Percentiles rank a stretch among this genome's conserved stretches.
Evolutionary conservation across 2,113 vertebrate species (phyloP).

Genomic region (Corydoras maculifer): DNA sequence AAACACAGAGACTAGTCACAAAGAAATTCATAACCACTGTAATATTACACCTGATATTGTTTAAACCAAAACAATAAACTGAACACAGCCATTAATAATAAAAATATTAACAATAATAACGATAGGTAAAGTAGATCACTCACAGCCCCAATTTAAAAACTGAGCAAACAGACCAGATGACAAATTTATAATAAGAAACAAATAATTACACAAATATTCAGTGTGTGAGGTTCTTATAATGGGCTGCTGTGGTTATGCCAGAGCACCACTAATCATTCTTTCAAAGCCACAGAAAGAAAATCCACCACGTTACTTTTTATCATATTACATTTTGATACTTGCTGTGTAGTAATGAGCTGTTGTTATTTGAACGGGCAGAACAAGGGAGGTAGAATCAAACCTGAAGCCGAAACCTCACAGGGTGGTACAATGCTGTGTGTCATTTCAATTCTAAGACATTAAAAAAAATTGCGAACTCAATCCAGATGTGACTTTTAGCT

Average conservation of each 20-base stretch:
- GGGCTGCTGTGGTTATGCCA: not conserved
- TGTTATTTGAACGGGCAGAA: conserved; percentile 8
- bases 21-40: not conserved
- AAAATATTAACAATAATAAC: no score
- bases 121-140: not conserved
- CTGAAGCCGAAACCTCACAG: conserved; percentile 16
- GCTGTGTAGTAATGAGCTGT: not conserved
- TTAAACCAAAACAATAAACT: conserved; percentile 2
- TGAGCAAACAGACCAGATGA: not conserved
- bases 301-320: not conserved
- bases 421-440: conserved; percentile 37
- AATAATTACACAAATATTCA: conserved; percentile 17
- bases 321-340: conserved; percentile 7
- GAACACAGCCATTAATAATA: no score
- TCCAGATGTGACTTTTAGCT: conserved; percentile 24
- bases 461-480: conserved; percentile 33
- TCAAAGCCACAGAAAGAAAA: conserved; percentile 15
- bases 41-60: not conserved
- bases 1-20: not conserved
- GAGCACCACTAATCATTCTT: conserved; percentile 19
- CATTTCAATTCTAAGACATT: conserved; percentile 27
- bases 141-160: not conserved
- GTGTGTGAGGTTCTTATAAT: conserved; percentile 9
- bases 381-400: conserved; percentile 11
- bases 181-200: conserved; percentile 9